Evolutionary conservation across 2,888 invertebrate species (phyloP).

Genomic region (Drosophila incognita): DNA sequence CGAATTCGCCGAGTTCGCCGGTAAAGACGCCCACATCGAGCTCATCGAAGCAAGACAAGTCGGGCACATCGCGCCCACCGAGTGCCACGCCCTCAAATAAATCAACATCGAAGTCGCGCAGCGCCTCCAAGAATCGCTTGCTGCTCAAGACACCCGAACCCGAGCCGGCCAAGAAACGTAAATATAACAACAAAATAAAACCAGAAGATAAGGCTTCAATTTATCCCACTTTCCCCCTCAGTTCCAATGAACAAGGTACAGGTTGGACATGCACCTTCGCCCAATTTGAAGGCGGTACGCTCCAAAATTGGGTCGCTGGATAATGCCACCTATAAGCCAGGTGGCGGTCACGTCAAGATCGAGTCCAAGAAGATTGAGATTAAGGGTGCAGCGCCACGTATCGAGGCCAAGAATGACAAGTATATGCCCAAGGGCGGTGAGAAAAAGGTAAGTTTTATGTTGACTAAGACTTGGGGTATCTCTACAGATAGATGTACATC

Average conservation of each 20-base stretch:
- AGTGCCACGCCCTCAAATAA: slow-evolving; percentile 85
- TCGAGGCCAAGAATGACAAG: slow-evolving; percentile 95
- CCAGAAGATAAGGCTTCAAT: no score
- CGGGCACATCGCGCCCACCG: slow-evolving; percentile 84
- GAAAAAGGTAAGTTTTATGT: slow-evolving; percentile 90
- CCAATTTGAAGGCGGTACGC: slow-evolving; percentile 95
- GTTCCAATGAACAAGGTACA: slow-evolving; percentile 97
- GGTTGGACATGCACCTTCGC: slow-evolving; percentile 96
- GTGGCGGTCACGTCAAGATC: slow-evolving; percentile 94
- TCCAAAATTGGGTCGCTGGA: slow-evolving; percentile 96
- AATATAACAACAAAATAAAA: not conserved
- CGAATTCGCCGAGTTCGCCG: slow-evolving; percentile 89
- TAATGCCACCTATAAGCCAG: slow-evolving; percentile 95
- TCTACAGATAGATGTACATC: not conserved
- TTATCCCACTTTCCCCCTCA: slow-evolving; percentile 83
- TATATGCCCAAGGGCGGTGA: slow-evolving; percentile 95
- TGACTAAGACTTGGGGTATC: not conserved
- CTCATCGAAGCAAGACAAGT: slow-evolving; percentile 83
- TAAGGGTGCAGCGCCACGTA: slow-evolving; percentile 92
- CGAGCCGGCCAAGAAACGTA: slow-evolving; percentile 90
- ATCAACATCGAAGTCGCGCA: slow-evolving; percentile 83
- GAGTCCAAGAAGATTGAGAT: slow-evolving; percentile 94
- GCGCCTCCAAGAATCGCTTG: slow-evolving; percentile 84
- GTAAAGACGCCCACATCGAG: slow-evolving; percentile 88
- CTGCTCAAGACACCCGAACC: slow-evolving; percentile 90